Evolutionary conservation across 2,888 invertebrate species (phyloP), one percentile per base, ranked within the genome.

Genomic region (Metalampra italica): DNA sequence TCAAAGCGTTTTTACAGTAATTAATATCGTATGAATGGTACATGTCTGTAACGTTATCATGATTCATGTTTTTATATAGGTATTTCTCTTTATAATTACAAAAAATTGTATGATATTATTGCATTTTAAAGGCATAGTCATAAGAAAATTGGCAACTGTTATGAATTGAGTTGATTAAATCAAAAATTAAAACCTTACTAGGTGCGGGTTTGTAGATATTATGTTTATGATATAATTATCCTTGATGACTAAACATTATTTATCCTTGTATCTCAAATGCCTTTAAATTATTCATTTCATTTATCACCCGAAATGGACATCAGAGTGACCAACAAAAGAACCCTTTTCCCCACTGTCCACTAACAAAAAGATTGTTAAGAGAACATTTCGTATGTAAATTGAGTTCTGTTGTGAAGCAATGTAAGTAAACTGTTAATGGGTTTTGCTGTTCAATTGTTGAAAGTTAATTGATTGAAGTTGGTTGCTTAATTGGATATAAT

Each of bases 311-410:
- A 72, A 73, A 69, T 70, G 77, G 82, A 74, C 78, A 66, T 60
- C 52, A 59, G 57, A 66, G 58, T 76, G 79, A 73, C 77, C 75
- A 67, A 75, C 78, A 80, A 78, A 76, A 61, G 71, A 54, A 59
- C 64, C 62, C 53, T 58, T 55, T 56, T 66, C 71, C 78, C 73
- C 59, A 66, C 51, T 64, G 63, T 64, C 68, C 66, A 53, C 54
- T 60, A 55, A 75, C 76, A 78, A 81, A 83, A 83, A 80, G 79
- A 71, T 74, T 64, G 71, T 71, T 72, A 73, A 71, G 63, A 68
- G 60, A 61, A 59, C 71, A 78, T 83, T 82, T 72, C 62, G 71
- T 75, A 87, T 86, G 86, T 78, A 87, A 78, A 87, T 86, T 83
- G 78, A 58, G 71, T 74, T 68, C 56, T 62, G 64, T 71, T 67